Conservation (phyloP, 2,797 vertebrate genomes). For the Anableps anableps region DNA sequence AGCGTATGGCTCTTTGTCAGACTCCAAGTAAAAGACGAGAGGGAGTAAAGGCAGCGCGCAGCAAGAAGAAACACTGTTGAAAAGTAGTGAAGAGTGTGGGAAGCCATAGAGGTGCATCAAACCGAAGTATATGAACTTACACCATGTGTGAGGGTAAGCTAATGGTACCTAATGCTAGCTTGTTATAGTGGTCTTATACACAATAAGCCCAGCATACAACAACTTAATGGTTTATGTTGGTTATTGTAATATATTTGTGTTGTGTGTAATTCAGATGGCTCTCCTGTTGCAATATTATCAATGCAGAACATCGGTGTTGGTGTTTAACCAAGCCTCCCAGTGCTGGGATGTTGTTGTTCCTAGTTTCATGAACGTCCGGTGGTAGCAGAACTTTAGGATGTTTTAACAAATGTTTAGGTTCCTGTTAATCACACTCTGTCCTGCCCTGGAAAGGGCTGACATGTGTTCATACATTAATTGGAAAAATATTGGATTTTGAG, state of each 20-base stretch:
- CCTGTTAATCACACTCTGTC: neutral
- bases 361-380: neutral
- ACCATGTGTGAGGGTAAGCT: too few relatives aligned
- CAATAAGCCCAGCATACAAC: neutral
- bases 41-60: too few relatives aligned
- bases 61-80: too few relatives aligned
- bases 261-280: neutral
- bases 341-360: neutral
- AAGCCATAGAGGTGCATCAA: too few relatives aligned
- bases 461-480: neutral
- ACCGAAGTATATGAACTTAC: too few relatives aligned
- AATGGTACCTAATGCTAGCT: too few relatives aligned
- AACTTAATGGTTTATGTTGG: neutral
- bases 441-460: neutral
- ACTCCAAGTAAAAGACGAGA: too few relatives aligned
- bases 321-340: neutral
- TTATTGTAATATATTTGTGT: neutral
- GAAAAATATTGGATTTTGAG: neutral
- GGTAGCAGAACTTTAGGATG: conserved; percentile 2
- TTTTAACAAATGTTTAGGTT: neutral
- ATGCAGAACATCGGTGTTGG: neutral
- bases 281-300: neutral
- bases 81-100: too few relatives aligned
- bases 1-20: too few relatives aligned
- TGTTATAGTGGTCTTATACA: too few relatives aligned